Conservation (phyloP, 53 echinoderm and acorn worm species). For the Mesocentrotus franciscanus region DNA sequence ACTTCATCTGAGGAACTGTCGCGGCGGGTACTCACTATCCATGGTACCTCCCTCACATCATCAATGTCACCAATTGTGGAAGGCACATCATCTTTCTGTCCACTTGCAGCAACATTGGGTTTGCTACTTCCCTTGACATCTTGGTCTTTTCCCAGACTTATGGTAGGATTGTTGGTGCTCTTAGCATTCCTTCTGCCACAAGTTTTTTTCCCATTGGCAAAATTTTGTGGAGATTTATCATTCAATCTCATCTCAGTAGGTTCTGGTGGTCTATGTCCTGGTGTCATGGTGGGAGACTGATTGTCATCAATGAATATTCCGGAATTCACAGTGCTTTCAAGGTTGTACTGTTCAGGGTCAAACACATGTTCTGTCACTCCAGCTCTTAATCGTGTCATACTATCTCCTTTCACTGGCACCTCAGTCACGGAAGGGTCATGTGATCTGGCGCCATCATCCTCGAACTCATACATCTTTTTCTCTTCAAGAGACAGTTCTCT, state of each 20-base stretch:
- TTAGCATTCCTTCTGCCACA: neutral
- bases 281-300: neutral
- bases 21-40: conserved; percentile 37
- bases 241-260: neutral
- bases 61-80: neutral
- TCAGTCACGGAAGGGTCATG: too few species aligned
- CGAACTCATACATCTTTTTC: conserved; percentile 43
- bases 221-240: neutral
- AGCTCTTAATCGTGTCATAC: neutral
- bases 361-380: neutral
- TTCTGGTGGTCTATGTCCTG: neutral
- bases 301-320: neutral
- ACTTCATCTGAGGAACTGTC: conserved; percentile 43
- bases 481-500: conserved; percentile 47
- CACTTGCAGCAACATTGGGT: neutral
- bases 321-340: conserved; percentile 32
- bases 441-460: conserved; percentile 20
- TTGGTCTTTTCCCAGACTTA: neutral
- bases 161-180: neutral
- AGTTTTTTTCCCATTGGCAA: neutral
- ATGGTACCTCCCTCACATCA: conserved; percentile 25
- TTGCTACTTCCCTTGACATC: neutral
- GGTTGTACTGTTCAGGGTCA: conserved; percentile 48
- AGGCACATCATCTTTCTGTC: neutral
- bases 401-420: neutral